phyloP scores from a whole-genome alignment of 2,888 invertebrate genomes.

The Zygogramma bicolorata region DNA sequence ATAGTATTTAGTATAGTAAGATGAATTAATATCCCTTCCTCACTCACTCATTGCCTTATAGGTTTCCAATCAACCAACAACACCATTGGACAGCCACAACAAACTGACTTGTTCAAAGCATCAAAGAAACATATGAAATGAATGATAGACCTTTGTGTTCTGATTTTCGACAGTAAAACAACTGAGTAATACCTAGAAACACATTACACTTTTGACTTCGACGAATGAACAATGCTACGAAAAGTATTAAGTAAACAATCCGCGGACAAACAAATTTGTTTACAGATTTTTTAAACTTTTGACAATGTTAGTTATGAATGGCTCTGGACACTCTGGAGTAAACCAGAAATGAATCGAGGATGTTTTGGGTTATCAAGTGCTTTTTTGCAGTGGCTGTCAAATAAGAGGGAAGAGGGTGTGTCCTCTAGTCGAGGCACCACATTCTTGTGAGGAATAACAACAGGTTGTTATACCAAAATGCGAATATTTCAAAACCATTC shows the following conservation, averaged over 20 bases:
- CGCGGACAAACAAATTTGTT: background rate
- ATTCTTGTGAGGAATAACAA: background rate
- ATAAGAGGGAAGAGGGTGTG: slow-evolving; percentile 6
- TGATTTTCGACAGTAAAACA: no score
- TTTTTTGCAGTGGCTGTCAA: background rate
- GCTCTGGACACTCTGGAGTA: background rate
- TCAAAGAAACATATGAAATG: no score
- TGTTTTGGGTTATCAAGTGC: background rate
- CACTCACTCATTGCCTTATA: no score
- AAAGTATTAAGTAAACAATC: background rate
- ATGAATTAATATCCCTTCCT: no score
- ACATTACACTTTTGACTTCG: background rate
- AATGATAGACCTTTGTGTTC: no score
- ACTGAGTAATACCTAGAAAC: background rate
- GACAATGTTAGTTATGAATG: background rate
- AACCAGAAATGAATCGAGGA: background rate
- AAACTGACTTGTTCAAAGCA: no score
- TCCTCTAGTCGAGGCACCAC: background rate
- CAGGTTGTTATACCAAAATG: background rate
- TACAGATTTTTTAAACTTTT: background rate
- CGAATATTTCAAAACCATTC: no score
- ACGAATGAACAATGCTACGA: background rate
- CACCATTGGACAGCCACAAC: no score
- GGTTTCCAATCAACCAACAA: no score
- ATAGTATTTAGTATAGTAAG: no score